Base-by-base conservation (phyloP, 2,888 invertebrate genomes). In the Hipparchia sbordonii region DNA sequence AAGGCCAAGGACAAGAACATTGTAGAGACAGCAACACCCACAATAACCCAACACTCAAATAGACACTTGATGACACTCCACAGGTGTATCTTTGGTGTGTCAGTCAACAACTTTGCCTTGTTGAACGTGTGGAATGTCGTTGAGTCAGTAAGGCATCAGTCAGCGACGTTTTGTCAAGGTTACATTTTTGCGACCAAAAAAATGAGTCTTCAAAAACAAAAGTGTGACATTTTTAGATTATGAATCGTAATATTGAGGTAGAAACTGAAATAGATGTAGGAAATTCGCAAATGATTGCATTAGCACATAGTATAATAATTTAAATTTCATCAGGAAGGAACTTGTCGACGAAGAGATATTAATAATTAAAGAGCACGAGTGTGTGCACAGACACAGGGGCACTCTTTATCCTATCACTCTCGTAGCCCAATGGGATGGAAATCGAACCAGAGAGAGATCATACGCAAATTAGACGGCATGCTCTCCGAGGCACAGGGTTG, bases 141-240 rank as follows among this genome's bases (percentile, higher is more conserved):
- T 60, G 68, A 68, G 48, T 68, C 59, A 68, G 33, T 46, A 10
- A 48, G 33, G 23, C 33, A 23, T 68, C 68, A 59, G 48, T 60
- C 65, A 59, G 13, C 48, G 12, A 9, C 4, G 54, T 8, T 23
- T 39, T 48, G 59, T 59, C 68, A 68, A 68, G 68, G 68, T 68
- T 6, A 51, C 59, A 68, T 68, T 59, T 68, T 68, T 68, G 65
- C 65, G 23, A 12, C 23, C 23, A 52, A 65, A 12, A 51, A 2
- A 8, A 5, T 8, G 6, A 39, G 3, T 59, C 5, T 46, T 46
- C 5, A 2, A 62, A 62, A 13, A 62, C 1, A 46, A 2, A 7
- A n/a, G 23, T 23, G 23, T 8, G 57, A 57, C 57, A 57, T 57
- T 23, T 57, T 57, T 57, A 57, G 23, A 57, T 57, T 13, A 23